Evolutionary conservation across 1,140 invertebrate genomes (phyloP), one percentile per base, ranked within the genome.

Genomic region (Drosophila parabipectinata): DNA sequence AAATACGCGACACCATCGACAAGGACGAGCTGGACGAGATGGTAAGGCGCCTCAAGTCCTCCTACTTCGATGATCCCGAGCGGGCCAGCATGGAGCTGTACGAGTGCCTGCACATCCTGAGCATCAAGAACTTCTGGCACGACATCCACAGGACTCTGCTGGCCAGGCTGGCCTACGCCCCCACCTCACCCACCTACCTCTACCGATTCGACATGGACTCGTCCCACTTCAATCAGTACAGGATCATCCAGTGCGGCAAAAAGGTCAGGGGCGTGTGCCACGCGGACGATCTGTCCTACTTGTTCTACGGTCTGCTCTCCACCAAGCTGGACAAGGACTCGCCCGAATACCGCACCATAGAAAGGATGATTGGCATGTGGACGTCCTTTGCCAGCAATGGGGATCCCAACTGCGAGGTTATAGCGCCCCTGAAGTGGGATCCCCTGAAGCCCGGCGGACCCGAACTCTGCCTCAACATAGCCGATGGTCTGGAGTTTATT

Each of bases 201-300:
- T 93, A 93, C 57, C 83, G 92, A 48, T 92, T 93, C 67, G 90
- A 91, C 26, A 81, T 93, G 59, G 91, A 92, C 34, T 90, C 92
- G 5, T 47, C 73, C 18, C 75, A 77, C 18, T 84, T 56, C 28
- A 92, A 92, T 64, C 72, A 84, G 37, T 76, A 69, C 30, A 73
- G 89, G 14, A 92, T 60, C 68, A 90, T 85, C 3, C 71, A 78
- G n/a, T 85, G 81, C 9, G 81, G 82, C 0, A 63, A 37, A 0
- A 61, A 87, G 4, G 82, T 87, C 47, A 57, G 81, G 2, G 87
- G 90, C 3, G 93, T 93, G 2, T 93, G 92, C 51, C 95, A 95
- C 77, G 93, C 92, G 0, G 95, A 95, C 60, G 95, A 95, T 59
- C 37, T 95, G 1, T 94, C 93, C 56, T 95, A 95, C 79, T 68